Evolutionary conservation across 2,113 vertebrate species (phyloP).

Genomic region (Oryzias melastigma): DNA sequence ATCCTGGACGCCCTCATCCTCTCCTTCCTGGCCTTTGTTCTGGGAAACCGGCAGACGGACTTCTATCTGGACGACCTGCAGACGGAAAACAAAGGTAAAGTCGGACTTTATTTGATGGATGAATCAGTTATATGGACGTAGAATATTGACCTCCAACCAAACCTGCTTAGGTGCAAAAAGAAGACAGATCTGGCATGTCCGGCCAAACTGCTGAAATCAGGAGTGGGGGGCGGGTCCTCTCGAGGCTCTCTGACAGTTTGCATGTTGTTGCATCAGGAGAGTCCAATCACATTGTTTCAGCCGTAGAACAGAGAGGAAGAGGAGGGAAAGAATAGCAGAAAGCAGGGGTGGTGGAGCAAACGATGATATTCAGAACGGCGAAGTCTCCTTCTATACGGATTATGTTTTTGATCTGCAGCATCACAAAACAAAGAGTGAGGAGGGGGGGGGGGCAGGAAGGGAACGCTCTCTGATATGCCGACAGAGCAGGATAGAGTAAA

Average conservation of each 20-base stretch:
- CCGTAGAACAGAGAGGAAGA: slow-evolving; percentile 27
- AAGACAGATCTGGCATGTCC: slow-evolving; percentile 18
- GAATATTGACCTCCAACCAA: slow-evolving; percentile 12
- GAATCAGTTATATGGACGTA: not conserved
- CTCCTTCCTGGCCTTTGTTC: slow-evolving; percentile 94
- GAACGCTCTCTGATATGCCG: slow-evolving; percentile 5
- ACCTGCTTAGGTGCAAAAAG: slow-evolving; percentile 11
- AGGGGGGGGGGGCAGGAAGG: not conserved
- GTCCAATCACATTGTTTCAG: slow-evolving; percentile 51
- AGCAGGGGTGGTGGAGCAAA: not conserved
- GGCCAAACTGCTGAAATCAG: slow-evolving; percentile 43
- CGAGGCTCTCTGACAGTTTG: slow-evolving; percentile 61
- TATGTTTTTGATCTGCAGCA: slow-evolving; percentile 21
- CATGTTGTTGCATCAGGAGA: slow-evolving; percentile 66
- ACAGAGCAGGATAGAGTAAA: slow-evolving; percentile 14
- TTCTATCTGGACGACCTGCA: slow-evolving; percentile 93
- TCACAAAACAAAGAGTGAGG: slow-evolving; percentile 2
- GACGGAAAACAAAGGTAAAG: slow-evolving; percentile 91
- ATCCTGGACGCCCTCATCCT: slow-evolving; percentile 96
- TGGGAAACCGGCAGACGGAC: slow-evolving; percentile 95
- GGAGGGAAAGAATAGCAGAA: slow-evolving; percentile 27
- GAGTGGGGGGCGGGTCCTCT: slow-evolving; percentile 34
- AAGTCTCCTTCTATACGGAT: slow-evolving; percentile 23
- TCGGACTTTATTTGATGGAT: not conserved
- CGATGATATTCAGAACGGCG: slow-evolving; percentile 18